Percentiles rank a stretch among this genome's conserved stretches.
Evolutionary conservation across 2,113 vertebrate species (phyloP).

Genomic region (Coregonus clupeaformis): DNA sequence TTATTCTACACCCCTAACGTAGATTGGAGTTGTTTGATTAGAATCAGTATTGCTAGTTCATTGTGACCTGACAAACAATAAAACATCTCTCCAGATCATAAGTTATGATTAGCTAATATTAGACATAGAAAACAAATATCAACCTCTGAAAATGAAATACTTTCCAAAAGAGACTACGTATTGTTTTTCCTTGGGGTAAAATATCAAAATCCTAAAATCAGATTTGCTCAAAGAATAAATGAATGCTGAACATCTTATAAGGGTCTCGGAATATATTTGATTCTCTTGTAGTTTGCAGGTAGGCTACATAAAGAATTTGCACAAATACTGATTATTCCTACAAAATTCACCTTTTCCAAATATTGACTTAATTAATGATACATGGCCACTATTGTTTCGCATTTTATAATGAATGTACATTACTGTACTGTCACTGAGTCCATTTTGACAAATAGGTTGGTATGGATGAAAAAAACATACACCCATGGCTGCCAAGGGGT

Average conservation of each 20-base stretch:
- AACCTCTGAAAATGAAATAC: constrained; percentile 74
- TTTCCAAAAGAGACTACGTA: constrained; percentile 64
- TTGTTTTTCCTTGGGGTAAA: constrained; percentile 75
- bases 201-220: constrained; percentile 76
- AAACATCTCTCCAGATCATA: constrained; percentile 59
- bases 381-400: constrained; percentile 72
- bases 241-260: constrained; percentile 2
- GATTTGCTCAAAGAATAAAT: constrained; percentile 55
- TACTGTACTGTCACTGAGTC: constrained; percentile 75
- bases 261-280: constrained; percentile 5
- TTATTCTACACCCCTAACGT: constrained; percentile 28
- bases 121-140: constrained; percentile 83
- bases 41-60: constrained; percentile 28
- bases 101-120: constrained; percentile 81
- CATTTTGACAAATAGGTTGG: constrained; percentile 81
- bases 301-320: constrained; percentile 7
- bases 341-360: constrained; percentile 49
- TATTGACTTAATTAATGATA: constrained; percentile 74
- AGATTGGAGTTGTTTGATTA: constrained; percentile 33
- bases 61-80: constrained; percentile 76
- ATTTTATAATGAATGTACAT: constrained; percentile 78
- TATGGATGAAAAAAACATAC: constrained; percentile 73
- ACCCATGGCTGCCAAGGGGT: constrained; percentile 71
- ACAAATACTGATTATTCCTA: constrained; percentile 29
- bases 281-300: background rate